A percentile compares a stretch with the other conserved stretches of the same genome.
Conservation (phyloP, 2,888 invertebrate species). For the Stegana nigrithorax region DNA sequence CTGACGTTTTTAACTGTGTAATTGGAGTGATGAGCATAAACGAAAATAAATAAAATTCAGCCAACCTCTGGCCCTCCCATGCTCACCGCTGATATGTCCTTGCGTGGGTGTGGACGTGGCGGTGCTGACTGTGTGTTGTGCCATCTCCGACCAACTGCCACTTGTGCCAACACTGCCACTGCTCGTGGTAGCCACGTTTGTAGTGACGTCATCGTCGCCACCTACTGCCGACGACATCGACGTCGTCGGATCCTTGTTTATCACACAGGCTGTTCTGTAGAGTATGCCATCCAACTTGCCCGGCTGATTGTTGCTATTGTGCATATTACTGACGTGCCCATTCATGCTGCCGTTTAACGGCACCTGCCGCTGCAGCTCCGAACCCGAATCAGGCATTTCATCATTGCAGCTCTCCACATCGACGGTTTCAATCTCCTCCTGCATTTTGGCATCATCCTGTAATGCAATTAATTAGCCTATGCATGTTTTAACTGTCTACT, state of each 20-base stretch:
- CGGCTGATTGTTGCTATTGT: conserved; percentile 60
- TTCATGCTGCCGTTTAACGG: conserved; percentile 29
- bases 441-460: conserved; percentile 57
- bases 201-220: conserved; percentile 64
- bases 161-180: conserved; percentile 48
- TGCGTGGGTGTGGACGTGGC: conserved; percentile 36
- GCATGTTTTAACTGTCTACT: too few species aligned
- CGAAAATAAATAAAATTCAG: not conserved
- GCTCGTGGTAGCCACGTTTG: conserved; percentile 51
- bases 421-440: conserved; percentile 77
- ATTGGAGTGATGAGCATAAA: not conserved
- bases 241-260: conserved; percentile 59
- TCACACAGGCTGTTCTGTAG: conserved; percentile 66
- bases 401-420: conserved; percentile 74
- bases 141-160: conserved; percentile 35
- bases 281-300: conserved; percentile 66
- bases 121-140: conserved; percentile 21
- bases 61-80: not conserved
- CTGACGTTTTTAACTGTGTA: conserved; percentile 64
- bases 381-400: conserved; percentile 67
- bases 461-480: too few species aligned
- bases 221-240: not conserved
- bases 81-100: conserved; percentile 64
- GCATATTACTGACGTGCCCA: conserved; percentile 49
- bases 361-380: conserved; percentile 47